Conservation (phyloP, 2,113 vertebrate species). For the Sorex araneus region DNA sequence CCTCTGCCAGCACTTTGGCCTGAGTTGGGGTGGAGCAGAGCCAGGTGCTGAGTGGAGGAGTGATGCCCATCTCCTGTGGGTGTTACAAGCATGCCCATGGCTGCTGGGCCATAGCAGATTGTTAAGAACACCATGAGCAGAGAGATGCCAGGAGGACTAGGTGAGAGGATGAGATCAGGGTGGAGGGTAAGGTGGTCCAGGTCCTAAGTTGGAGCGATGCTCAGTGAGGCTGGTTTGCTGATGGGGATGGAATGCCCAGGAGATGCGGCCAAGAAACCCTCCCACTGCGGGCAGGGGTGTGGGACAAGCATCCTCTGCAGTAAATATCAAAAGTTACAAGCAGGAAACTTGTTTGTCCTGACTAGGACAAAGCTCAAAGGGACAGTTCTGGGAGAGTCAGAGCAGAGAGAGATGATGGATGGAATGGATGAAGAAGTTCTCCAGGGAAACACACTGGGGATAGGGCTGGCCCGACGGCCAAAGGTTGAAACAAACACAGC, state of each 20-base stretch:
- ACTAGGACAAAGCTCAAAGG: not conserved
- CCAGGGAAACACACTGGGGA: not conserved
- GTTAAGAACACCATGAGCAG: not conserved
- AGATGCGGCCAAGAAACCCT: not conserved
- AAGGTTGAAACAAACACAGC: not conserved
- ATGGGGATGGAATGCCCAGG: no score
- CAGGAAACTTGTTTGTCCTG: not conserved
- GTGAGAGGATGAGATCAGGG: not conserved
- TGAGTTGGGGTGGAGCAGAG: not conserved
- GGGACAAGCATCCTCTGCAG: rapidly evolving
- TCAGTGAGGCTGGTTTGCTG: no score
- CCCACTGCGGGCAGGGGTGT: not conserved
- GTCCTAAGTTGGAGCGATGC: no score
- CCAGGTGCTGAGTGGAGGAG: not conserved
- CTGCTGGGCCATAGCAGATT: not conserved
- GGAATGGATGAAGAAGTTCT: not conserved
- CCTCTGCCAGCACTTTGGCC: not conserved
- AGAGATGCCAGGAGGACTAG: not conserved
- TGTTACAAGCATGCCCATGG: not conserved
- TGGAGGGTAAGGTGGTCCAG: not conserved
- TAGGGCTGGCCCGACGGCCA: not conserved
- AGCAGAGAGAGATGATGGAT: not conserved
- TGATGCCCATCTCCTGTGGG: rapidly evolving
- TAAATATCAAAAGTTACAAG: not conserved
- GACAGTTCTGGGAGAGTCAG: not conserved